Percentiles rank a stretch among this genome's conserved stretches.
Evolutionary conservation across 2,888 invertebrate genomes (phyloP).

Genomic region (Cerceris rybyensis): DNA sequence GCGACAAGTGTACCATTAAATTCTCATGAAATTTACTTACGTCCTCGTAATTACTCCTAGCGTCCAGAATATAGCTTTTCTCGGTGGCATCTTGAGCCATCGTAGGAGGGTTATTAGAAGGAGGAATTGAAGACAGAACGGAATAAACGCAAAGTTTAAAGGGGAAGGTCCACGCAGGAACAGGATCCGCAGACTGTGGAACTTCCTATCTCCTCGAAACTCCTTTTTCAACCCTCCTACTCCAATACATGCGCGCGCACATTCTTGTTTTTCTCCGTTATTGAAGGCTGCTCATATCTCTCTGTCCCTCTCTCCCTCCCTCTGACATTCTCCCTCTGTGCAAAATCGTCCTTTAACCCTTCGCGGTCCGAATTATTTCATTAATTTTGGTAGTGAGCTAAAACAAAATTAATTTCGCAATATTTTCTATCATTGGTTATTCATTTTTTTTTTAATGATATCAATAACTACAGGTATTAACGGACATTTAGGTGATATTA

Average conservation of each 20-base stretch:
- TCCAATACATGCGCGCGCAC: slow-evolving; percentile 4
- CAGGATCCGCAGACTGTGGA: slow-evolving; percentile 41
- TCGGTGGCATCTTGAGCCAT: slow-evolving; percentile 68
- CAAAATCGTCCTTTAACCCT: no score
- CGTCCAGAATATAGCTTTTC: slow-evolving; percentile 79
- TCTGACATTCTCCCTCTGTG: no score
- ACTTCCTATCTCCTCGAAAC: slow-evolving; percentile 41
- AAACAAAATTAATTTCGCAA: no score
- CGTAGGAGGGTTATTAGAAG: slow-evolving; percentile 16
- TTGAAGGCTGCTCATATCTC: not conserved
- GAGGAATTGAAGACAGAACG: slow-evolving; percentile 37
- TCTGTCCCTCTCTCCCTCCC: no score
- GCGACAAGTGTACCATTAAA: not conserved
- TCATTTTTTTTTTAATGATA: no score
- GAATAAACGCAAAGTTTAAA: slow-evolving; percentile 55
- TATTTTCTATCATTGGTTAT: no score
- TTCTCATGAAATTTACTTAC: slow-evolving; percentile 67
- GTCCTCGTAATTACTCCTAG: slow-evolving; percentile 76
- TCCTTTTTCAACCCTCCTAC: slow-evolving; percentile 41
- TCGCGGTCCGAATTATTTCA: no score
- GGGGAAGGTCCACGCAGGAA: slow-evolving; percentile 42
- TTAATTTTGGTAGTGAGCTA: no score
- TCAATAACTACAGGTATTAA: no score
- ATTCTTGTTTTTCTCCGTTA: slow-evolving; percentile 35
- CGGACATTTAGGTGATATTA: no score